Evolutionary conservation across 2,888 invertebrate genomes (phyloP), one percentile per base, ranked within the genome.

Genomic region (Tachina lurida): DNA sequence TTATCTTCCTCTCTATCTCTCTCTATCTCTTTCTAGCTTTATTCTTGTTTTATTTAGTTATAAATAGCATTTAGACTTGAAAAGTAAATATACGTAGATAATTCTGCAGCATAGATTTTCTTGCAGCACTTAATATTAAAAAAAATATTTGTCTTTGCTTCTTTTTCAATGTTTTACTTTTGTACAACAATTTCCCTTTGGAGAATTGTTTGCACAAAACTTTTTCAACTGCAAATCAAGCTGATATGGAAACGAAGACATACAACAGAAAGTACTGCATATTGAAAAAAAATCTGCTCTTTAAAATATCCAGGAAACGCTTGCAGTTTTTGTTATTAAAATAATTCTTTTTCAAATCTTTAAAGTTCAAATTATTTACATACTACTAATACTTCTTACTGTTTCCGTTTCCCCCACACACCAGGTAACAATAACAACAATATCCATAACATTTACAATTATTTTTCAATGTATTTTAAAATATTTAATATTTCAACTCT

Each of bases 51-150:
- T 70, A 54, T 70, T 78, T 78, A 62, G 15, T 41, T 52, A 31
- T 54, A 71, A 70, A 17, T 17, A 68, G 62, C 43, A 5, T 56
- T 76, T 31, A 54, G 19, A 52, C 19, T 63, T 41, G 2, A 19
- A 41, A 49, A 39, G 62, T 41, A 62, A 41, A 74, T 41, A 62
- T 10, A 19, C 5, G 7, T 31, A 43, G 7, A 47, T 62, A 74
- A 75, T 22, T 70, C 15, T 75, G 9, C 54, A 31, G 43, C n/a
- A 68, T 12, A 31, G 52, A 71, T 31, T 43, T 67, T 62, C 22
- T 31, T 58, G 67, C 83, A 83, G 62, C 65, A 76, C 52, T 77
- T 83, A 19, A 62, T 56, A 54, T 52, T 70, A 76, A 41, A 63
- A 31, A 31, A 5, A 31, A 41, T n/a, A 12, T 19, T 83, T 71